Conservation (phyloP, 2,113 vertebrate genomes). For the Hymenochirus boettgeri region DNA sequence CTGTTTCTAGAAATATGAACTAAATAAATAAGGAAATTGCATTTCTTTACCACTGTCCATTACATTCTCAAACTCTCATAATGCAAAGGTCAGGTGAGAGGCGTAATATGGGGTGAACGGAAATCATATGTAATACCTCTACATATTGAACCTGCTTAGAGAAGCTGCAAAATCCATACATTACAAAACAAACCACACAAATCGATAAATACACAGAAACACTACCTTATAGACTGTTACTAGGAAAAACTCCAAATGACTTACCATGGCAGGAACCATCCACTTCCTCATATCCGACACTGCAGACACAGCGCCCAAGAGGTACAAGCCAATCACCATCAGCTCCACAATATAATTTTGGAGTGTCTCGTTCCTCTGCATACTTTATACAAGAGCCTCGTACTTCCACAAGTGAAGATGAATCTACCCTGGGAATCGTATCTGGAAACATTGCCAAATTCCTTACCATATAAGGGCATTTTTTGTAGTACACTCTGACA, state of each 20-base stretch:
- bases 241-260: constrained; percentile 40
- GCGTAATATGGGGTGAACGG: no score
- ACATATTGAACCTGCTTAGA: no score
- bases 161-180: no score
- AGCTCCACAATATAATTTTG: constrained; percentile 89
- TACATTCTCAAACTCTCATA: no score
- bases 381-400: constrained; percentile 88
- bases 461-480: constrained; percentile 86
- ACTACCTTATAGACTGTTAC: no score
- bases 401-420: constrained; percentile 91
- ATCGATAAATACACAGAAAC: no score
- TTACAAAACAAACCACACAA: no score
- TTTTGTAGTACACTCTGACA: constrained; percentile 90
- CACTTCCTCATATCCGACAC: constrained; percentile 83
- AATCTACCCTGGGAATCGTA: constrained; percentile 90
- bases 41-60: no score
- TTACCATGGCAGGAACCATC: constrained; percentile 85
- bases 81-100: no score
- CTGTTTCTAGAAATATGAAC: no score
- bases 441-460: constrained; percentile 91
- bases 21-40: no score
- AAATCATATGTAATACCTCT: no score
- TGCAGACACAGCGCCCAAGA: constrained; percentile 88
- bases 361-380: constrained; percentile 88
- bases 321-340: constrained; percentile 95